Base-by-base conservation (phyloP, 2,888 invertebrate species). In the Syrista parreyssii region DNA sequence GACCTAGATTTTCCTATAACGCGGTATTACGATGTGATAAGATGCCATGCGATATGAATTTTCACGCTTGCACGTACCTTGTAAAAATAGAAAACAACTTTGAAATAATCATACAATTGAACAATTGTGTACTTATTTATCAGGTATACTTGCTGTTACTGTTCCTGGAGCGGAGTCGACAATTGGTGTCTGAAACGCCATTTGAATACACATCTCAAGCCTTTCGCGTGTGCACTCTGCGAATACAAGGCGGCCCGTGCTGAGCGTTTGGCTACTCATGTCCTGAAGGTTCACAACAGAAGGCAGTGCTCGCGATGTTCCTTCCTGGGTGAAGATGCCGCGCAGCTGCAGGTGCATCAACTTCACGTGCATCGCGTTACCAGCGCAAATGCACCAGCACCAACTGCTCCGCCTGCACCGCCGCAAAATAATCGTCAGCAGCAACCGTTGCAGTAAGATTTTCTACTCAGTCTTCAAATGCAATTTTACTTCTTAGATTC, bases 131-230 rank as follows among this genome's bases (percentile, higher is more conserved):
- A 33, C 12, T 55, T 78, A 15, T 71, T 75, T 69, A 78, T 68
- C 76, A 91, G 96, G 85, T 96, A 96, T 92, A 95, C 96, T 84
- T 98, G 98, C 92, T 96, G 96, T 90, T 97, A 97, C 91, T 98
- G 98, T 92, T 94, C 97, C 33, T 98, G 97, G 97, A 96, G 96
- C 68, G 98, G 98, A 33, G 97, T 96, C 78, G 98, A 98, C 92
- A 97, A 97, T 91, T 98, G 98, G 98, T 97, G 97, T 88, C 93
- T 98, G 80, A 97, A 98, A 91, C 94, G 98, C 74, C 98, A 98
- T 91, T 94, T 98, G 87, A 98, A 98, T 92, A 98, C 97, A 68
- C 98, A 98, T 92, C 94, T 97, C 89, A 98, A 98, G 92, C 97
- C 97, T 73, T 98, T 97, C 91, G 95, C 96, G 78, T 98, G 98